Evolutionary conservation across 2,113 vertebrate species (phyloP).

Genomic region (Sorex araneus): DNA sequence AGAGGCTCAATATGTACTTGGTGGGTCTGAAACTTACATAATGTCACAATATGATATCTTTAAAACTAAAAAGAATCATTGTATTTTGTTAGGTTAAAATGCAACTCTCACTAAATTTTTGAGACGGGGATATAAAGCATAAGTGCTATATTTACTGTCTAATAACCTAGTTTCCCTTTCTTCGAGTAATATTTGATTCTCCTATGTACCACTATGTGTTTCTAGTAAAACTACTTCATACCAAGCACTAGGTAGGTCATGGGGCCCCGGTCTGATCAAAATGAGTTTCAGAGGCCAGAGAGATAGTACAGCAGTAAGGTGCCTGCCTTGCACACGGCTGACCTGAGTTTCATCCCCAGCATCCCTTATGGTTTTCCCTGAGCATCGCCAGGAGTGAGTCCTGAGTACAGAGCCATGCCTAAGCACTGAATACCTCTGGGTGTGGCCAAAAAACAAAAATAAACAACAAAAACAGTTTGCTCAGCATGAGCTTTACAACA

Average conservation of each 20-base stretch:
- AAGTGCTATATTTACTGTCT: not conserved
- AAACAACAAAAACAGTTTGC: not conserved
- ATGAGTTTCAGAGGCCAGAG: not conserved
- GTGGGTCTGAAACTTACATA: no score
- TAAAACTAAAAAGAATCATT: not conserved
- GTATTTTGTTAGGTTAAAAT: not conserved
- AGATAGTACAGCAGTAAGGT: no score
- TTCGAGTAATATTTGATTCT: not conserved
- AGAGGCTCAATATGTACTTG: not conserved
- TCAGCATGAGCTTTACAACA: not conserved
- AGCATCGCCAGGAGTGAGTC: no score
- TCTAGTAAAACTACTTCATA: not conserved
- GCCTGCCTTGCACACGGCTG: no score
- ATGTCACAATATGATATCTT: no score
- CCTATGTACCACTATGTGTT: not conserved
- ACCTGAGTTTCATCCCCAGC: no score
- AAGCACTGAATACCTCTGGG: no score
- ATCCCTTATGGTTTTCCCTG: no score
- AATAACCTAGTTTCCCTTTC: not conserved
- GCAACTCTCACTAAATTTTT: not conserved
- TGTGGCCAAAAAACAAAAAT: no score
- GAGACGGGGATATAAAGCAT: not conserved
- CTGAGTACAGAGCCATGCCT: no score
- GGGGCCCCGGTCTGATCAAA: not conserved
- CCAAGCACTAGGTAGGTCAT: not conserved